A percentile compares a stretch with the other conserved stretches of the same genome.
Conservation (phyloP, 2,797 vertebrate species). For the Gobionotothen gibberifrons region DNA sequence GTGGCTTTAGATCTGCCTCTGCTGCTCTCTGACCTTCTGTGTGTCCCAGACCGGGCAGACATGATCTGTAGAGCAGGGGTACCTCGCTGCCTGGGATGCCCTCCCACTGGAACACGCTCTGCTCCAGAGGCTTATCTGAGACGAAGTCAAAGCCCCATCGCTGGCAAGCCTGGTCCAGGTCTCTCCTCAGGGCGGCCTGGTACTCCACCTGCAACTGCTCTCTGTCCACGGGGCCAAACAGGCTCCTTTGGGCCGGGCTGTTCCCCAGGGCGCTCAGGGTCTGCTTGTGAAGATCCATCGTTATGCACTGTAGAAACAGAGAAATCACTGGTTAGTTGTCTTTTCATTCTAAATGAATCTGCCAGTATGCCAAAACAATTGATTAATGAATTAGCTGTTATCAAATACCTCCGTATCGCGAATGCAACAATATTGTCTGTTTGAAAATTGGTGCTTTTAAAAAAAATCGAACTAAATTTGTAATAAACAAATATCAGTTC, state of each 20-base stretch:
- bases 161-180: conserved; percentile 84
- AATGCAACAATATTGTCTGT: too few species aligned
- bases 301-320: conserved; percentile 57
- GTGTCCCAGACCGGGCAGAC: background rate
- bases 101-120: conserved; percentile 89
- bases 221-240: conserved; percentile 91
- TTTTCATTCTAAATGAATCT: background rate
- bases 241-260: conserved; percentile 81
- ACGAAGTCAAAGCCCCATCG: conserved; percentile 95
- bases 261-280: conserved; percentile 61
- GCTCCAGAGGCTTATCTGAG: conserved; percentile 86
- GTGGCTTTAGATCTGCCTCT: background rate
- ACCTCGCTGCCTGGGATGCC: conserved; percentile 73
- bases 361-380: background rate
- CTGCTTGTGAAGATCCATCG: conserved; percentile 79
- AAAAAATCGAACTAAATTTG: too few species aligned
- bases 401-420: too few species aligned
- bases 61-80: conserved; percentile 78
- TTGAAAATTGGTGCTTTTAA: too few species aligned
- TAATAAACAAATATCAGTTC: too few species aligned
- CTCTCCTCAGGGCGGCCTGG: conserved; percentile 70
- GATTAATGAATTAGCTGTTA: background rate
- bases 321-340: conserved; percentile 10
- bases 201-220: conserved; percentile 86
- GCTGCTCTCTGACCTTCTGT: background rate